Evolutionary conservation across 2,113 vertebrate genomes (phyloP).

Genomic region (Zosterops hypoxanthus): DNA sequence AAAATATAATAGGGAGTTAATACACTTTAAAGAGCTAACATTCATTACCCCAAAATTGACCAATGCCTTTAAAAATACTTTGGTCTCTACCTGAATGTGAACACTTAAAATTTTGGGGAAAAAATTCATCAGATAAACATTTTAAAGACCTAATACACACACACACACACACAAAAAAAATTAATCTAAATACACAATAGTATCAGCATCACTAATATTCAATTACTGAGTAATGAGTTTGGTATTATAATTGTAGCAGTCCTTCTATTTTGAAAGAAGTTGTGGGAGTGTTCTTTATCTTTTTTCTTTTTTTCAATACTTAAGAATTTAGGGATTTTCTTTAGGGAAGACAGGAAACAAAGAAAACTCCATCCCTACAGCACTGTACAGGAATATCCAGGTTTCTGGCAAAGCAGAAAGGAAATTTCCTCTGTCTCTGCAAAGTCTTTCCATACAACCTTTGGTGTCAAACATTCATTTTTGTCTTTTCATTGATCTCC

Average conservation of each 20-base stretch:
- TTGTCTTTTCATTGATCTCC: not conserved
- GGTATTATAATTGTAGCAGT: not conserved
- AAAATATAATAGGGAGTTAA: not conserved
- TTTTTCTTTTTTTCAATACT: not conserved
- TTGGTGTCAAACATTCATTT: no score
- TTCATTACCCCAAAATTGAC: not conserved
- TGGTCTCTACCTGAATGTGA: not conserved
- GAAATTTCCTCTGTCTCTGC: not conserved
- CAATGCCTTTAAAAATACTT: not conserved
- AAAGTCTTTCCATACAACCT: not conserved
- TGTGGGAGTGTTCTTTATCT: not conserved
- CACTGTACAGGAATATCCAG: not conserved
- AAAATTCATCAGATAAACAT: not conserved
- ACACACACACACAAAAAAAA: no score
- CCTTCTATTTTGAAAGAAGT: not conserved
- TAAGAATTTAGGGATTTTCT: not conserved
- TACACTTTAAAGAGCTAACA: not conserved
- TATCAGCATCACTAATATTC: not conserved
- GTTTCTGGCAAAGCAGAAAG: not conserved
- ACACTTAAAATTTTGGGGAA: rapidly evolving
- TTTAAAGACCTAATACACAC: not conserved
- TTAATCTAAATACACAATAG: not conserved
- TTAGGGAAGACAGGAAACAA: not conserved
- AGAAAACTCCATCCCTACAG: not conserved
- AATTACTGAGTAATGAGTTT: not conserved